Base-by-base conservation (phyloP, 2,113 vertebrate species). In the Parus major region DNA sequence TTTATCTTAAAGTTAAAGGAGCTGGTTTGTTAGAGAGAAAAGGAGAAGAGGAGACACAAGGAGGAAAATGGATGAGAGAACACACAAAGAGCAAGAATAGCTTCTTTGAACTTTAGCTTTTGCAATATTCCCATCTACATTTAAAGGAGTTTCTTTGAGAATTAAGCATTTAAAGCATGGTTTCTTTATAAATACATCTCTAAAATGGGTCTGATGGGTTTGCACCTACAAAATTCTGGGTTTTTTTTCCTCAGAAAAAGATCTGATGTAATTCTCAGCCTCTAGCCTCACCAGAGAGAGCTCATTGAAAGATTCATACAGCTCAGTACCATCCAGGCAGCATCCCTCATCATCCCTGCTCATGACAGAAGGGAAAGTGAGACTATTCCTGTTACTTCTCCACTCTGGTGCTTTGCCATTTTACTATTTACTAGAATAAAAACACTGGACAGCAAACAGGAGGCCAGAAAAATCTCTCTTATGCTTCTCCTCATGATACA, bases 181-280 rank as follows among this genome's bases (percentile, higher is more conserved):
- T 69, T 88, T 77, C 27, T 41, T 53, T 63, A 35, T n/a, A 79
- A 85, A 82, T 22, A 41, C 7, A 76, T 55, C 28, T 70, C 17
- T 66, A 36, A 82, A 78, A 57, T 39, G 14, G 10, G 17, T 16
- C 50, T 53, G 13, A 49, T 49, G 13, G 2, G 12, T 72, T 77
- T 85, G 18, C 0, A 4, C 11, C 47, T 36, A 31, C 2, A 21
- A 86, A 92, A 63, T 6, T n/a, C 3, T 1, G 0, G 0, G 0
- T 8, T 35, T 50, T 65, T 77, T 61, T 10, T 12, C 5, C n/a
- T 46, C 13, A 29, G 4, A 27, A 59, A 72, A 69, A 52, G 21
- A 15, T 1, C 20, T 35, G 14, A 5, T 0, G 10, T 33, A 83
- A 36, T 52, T 86, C 15, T 18, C 49, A 80, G 6, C 61, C 56